These are phyloP conservation scores for Falco cherrug DNA, from an alignment of 2,797 vertebrate species.

Conservation along the genomic window DNA sequence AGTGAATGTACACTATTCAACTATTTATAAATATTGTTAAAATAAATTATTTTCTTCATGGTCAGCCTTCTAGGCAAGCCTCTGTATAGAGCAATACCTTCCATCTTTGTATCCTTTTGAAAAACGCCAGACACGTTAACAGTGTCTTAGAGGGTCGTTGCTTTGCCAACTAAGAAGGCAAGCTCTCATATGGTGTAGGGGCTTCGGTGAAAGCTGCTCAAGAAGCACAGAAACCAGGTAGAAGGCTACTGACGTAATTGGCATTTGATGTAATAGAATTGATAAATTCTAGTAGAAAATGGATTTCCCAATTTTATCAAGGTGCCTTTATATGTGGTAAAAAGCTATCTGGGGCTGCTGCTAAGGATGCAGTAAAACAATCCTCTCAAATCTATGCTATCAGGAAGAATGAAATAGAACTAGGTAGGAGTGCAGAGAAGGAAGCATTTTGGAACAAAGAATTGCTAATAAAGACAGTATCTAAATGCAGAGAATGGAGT, in stretches of 20 bases:
- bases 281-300: neutral
- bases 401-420: neutral
- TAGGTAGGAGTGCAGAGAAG: neutral
- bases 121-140: neutral
- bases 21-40: neutral
- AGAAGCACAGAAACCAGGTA: neutral
- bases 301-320: neutral
- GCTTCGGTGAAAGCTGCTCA: neutral
- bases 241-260: neutral
- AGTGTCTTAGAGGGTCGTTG: neutral
- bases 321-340: neutral
- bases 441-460: neutral
- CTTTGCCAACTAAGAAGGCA: neutral
- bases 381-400: neutral
- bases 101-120: neutral
- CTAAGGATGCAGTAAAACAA: neutral
- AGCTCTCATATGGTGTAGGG: neutral
- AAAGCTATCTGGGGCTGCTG: neutral
- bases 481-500: neutral
- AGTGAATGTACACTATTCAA: neutral
- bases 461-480: neutral
- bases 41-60: neutral
- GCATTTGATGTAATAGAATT: neutral
- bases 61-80: neutral
- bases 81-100: neutral